Conservation (phyloP, 2,113 vertebrate genomes). For the Phyllopteryx taeniolatus region DNA sequence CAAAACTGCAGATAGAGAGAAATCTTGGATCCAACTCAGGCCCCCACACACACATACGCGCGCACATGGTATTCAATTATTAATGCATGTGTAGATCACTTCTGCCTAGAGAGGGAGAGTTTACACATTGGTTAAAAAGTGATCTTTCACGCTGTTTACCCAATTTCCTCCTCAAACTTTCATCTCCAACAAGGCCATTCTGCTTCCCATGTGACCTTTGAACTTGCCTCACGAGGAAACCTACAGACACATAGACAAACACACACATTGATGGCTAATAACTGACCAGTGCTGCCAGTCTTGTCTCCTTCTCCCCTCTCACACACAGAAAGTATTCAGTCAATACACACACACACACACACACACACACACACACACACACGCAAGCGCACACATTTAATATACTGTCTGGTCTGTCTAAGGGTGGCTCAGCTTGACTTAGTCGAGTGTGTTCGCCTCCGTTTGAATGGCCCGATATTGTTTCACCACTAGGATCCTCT, state of each 20-base stretch:
- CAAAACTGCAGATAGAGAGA: constrained; percentile 38
- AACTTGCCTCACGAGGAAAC: constrained; percentile 23
- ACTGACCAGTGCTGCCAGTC: constrained; percentile 35
- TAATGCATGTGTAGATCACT: constrained; percentile 63
- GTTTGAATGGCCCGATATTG: constrained; percentile 64
- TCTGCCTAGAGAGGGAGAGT: constrained; percentile 54
- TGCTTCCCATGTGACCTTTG: constrained; percentile 27
- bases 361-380: no score
- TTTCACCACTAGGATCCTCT: constrained; percentile 63
- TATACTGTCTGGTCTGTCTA: constrained; percentile 26
- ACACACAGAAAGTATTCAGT: constrained; percentile 57
- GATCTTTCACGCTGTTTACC: constrained; percentile 47
- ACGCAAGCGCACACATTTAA: not conserved
- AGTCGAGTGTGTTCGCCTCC: constrained; percentile 48
- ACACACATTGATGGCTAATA: constrained; percentile 38
- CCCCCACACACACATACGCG: not conserved
- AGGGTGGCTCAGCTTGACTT: constrained; percentile 42
- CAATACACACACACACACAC: constrained; percentile 4
- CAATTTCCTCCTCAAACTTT: constrained; percentile 50
- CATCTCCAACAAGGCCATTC: constrained; percentile 36
- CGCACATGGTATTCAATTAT: constrained; percentile 54
- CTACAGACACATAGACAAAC: constrained; percentile 16
- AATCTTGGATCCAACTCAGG: constrained; percentile 30
- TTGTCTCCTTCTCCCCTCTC: constrained; percentile 23
- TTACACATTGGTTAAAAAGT: constrained; percentile 50